A percentile compares a stretch with the other conserved stretches of the same genome.
These are phyloP conservation scores for Eupristina koningsbergeri DNA, from an alignment of 1,140 invertebrate genomes.

Conservation along the genomic window DNA sequence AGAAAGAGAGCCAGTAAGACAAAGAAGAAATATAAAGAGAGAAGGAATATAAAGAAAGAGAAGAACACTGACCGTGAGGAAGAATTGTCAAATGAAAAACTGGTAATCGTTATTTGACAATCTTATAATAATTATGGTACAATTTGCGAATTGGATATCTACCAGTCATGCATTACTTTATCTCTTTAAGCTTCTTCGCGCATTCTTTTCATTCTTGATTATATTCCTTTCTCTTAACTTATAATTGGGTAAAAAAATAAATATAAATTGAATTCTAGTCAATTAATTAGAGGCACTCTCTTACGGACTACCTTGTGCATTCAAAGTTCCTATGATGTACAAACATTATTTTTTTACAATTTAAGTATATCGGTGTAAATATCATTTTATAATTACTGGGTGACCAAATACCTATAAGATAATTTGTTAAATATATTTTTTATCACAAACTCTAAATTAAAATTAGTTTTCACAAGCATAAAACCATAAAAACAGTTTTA, in stretches of 20 bases:
- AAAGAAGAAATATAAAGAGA: not conserved
- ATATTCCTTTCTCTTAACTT: not conserved
- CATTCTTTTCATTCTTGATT: not conserved
- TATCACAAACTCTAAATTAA: no score
- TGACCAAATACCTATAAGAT: no score
- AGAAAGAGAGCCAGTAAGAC: not conserved
- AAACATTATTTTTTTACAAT: no score
- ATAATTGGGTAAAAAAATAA: not conserved
- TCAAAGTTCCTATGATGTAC: no score
- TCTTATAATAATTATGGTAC: conserved; percentile 43
- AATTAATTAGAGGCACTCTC: not conserved
- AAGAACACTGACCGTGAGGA: no score
- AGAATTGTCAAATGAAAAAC: not conserved
- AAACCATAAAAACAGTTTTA: no score
- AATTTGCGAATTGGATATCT: conserved; percentile 29
- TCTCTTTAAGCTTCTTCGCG: not conserved
- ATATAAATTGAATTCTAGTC: not conserved
- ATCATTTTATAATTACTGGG: no score
- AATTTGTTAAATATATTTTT: no score
- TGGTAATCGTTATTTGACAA: conserved; percentile 20
- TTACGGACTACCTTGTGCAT: not conserved
- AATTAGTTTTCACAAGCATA: no score
- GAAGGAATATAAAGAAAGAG: no score
- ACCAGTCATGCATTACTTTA: not conserved
- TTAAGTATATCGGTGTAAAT: no score